Evolutionary conservation across 2,797 vertebrate species (phyloP).

Genomic region (Vireo griseus): DNA sequence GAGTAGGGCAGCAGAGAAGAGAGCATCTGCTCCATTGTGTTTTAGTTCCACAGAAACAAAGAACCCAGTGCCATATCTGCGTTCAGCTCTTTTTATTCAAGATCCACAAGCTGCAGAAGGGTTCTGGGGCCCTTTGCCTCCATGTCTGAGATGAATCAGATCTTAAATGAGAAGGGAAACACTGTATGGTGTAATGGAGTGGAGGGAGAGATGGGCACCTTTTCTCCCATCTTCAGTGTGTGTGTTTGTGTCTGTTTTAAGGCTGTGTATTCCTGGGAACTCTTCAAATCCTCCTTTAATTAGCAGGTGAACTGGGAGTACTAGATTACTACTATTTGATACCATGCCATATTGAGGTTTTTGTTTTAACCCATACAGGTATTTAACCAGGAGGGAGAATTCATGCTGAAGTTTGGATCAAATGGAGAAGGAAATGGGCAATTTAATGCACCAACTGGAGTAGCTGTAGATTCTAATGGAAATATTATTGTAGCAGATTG

Average conservation of each 20-base stretch:
- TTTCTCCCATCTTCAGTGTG: background rate
- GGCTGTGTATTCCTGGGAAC: background rate
- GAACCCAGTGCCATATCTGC: background rate
- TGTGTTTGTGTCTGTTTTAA: background rate
- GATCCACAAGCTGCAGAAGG: background rate
- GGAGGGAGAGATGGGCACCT: background rate
- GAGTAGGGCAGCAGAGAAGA: background rate
- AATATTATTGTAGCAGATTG: slow-evolving; percentile 99
- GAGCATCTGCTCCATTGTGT: background rate
- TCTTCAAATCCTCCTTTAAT: background rate
- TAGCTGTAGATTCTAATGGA: slow-evolving; percentile 92
- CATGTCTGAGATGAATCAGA: background rate
- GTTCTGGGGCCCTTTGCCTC: background rate
- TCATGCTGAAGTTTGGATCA: slow-evolving; percentile 95
- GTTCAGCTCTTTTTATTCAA: background rate
- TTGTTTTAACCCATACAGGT: slow-evolving; percentile 77
- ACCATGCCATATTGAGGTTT: background rate
- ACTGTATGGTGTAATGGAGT: background rate
- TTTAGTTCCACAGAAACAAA: background rate
- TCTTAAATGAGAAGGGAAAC: background rate
- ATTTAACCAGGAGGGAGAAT: slow-evolving; percentile 96
- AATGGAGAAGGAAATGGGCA: slow-evolving; percentile 97
- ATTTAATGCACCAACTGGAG: slow-evolving; percentile 98
- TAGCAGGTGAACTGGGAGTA: background rate
- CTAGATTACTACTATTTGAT: background rate